Evolutionary conservation across 2,113 vertebrate species (phyloP), one percentile per base, ranked within the genome.

Genomic region (Sinocyclocheilus grahami): DNA sequence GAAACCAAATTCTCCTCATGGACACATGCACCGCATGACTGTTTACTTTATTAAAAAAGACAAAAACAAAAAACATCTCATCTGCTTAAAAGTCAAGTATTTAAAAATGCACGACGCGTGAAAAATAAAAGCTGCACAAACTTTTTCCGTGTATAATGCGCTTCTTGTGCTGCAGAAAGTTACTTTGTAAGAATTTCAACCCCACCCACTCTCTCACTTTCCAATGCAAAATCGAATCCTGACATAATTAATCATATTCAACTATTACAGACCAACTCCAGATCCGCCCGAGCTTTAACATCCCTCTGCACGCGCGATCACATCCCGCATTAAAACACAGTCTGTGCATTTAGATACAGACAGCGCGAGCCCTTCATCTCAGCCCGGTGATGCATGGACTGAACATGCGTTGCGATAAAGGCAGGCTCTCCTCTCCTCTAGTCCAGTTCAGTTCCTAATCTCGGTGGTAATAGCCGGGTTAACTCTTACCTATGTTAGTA

Each of bases 401-500:
- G 69, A 65, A 85, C 82, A 88, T 53, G 83, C 84, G 60, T 53
- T 51, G 69, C 91, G 83, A 86, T 83, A 84, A 87, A 82, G 77
- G 53, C 42, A 67, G 46, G 60, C 82, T 89, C 89, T 90, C 91
- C 91, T 92, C 90, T 92, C 87, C 92, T 90, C 90, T 87, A 78
- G 82, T 89, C 87, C 78, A 77, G 90, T 91, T 93, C 60, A 93
- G 94, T 94, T 95, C 93, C 94, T 93, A 92, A 93, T 94, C 92
- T 93, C 90, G 90, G 86, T 82, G 62, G 90, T 72, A 86, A 89
- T 91, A 91, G 84, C 88, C 78, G 89, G 78, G 87, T 89, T 65
- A 89, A 83, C 82, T 92, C 97, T 97, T 97, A 98, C 98, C 97
- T 97, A n/a, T n/a, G 97, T 94, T 95, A 92, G 94, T 94, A 93